Conservation (phyloP, 2,888 invertebrate genomes). For the Beris chalybata region DNA sequence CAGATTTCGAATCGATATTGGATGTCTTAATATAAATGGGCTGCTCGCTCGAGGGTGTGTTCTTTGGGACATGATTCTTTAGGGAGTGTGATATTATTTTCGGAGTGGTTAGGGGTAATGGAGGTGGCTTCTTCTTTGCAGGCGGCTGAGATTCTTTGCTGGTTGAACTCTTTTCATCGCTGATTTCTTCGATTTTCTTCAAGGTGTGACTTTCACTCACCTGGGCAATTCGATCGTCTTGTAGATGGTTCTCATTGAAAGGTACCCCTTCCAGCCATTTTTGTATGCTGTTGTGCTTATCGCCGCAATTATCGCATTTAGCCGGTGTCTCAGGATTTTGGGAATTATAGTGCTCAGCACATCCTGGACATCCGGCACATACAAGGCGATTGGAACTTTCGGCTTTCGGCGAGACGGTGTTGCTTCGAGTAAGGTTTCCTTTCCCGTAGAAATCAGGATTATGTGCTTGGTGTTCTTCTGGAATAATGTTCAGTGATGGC, state of each 20-base stretch:
- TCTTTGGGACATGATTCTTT: constrained; percentile 35
- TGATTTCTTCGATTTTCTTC: constrained; percentile 46
- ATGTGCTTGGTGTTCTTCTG: constrained; percentile 70
- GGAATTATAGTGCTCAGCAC: constrained; percentile 50
- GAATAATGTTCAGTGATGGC: constrained; percentile 77
- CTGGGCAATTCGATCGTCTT: neutral
- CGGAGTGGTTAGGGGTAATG: constrained; percentile 43
- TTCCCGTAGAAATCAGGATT: constrained; percentile 56
- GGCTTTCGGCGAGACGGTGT: constrained; percentile 40
- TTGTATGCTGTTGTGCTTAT: constrained; percentile 73
- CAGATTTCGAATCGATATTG: constrained; percentile 44
- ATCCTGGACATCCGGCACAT: constrained; percentile 68
- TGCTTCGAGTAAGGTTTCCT: neutral
- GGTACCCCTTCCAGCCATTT: constrained; percentile 78
- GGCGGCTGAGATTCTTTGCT: neutral
- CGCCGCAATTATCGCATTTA: constrained; percentile 60
- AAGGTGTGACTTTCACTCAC: constrained; percentile 43
- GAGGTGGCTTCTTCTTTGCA: constrained; percentile 44
- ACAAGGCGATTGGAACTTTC: constrained; percentile 52
- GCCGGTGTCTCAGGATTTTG: constrained; percentile 14
- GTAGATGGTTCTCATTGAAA: constrained; percentile 44
- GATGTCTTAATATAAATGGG: constrained; percentile 11
- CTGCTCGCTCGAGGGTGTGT: constrained; percentile 16
- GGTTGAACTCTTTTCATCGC: constrained; percentile 2
- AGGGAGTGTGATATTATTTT: constrained; percentile 42